Conservation (phyloP, 1,140 invertebrate genomes). For the Gonioctena quinquepunctata region DNA sequence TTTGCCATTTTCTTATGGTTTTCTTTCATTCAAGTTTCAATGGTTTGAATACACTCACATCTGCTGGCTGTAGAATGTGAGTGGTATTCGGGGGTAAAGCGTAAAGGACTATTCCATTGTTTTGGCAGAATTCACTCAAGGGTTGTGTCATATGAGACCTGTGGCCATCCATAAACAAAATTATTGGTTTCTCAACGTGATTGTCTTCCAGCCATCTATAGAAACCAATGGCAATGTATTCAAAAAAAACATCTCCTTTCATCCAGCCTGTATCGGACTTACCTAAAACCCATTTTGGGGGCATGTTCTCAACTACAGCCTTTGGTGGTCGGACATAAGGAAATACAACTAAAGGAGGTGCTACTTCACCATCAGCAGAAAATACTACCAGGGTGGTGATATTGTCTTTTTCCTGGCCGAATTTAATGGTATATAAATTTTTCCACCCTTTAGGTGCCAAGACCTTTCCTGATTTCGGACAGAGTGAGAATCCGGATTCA, state of each 20-base stretch:
- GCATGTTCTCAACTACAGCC: not conserved
- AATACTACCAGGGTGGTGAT: not conserved
- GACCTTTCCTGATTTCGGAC: conserved; percentile 37
- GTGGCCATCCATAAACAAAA: conserved; percentile 53
- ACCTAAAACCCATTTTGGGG: not conserved
- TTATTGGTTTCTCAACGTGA: conserved; percentile 15
- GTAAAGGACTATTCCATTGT: conserved; percentile 49
- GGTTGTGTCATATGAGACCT: conserved; percentile 45
- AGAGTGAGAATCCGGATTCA: conserved; percentile 40
- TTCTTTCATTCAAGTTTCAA: not conserved
- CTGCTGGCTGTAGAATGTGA: conserved; percentile 52
- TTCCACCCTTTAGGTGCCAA: not conserved
- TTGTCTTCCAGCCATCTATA: not conserved
- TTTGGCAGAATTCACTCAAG: conserved; percentile 46
- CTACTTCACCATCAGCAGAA: not conserved
- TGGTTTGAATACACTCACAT: conserved; percentile 52
- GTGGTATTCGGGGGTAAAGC: conserved; percentile 48
- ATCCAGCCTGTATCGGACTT: conserved; percentile 18
- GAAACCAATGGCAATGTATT: not conserved
- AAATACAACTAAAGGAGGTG: not conserved
- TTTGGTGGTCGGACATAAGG: not conserved
- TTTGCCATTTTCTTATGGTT: not conserved
- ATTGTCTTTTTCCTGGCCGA: not conserved
- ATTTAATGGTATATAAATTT: not conserved
- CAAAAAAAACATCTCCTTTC: not conserved